Evolutionary conservation across 2,888 invertebrate genomes (phyloP), one percentile per base, ranked within the genome.

Genomic region (Eristalis intricaria): DNA sequence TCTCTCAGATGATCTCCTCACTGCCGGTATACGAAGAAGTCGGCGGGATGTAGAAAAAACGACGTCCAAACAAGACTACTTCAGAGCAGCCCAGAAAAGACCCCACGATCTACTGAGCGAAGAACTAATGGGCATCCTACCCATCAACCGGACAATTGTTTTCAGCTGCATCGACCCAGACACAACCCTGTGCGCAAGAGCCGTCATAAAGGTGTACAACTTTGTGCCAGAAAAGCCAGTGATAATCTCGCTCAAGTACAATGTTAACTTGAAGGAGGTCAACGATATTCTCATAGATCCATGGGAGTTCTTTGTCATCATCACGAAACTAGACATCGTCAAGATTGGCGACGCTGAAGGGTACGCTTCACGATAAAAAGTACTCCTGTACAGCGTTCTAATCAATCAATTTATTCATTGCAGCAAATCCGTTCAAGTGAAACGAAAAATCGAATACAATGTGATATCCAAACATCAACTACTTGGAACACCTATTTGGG

Each of bases 81-180:
- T 91, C 3, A 90, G 91, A 5, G 91, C 92, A n/a, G 89, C 90
- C 0, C 91, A 92, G 61, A 87, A 89, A 40, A 91, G 91, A 63
- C 90, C 91, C 0, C 91, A 91, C 63, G 91, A 90, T 5, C 80
- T 92, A 61, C 90, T 92, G 3, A 90, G 90, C 74, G 92, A 92
- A 0, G 92, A 93, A 56, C 89, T 92, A 4, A 91, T 91, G 74
- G 92, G 91, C 3, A 90, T 89, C 15, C 66, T 93, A 43, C 93
- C 93, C 0, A 90, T 91, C 3, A 93, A 93, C 88, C 91, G 93
- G n/a, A 93, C 93, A 7, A 92, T 93, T 68, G 91, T 92, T 4
- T 93, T 93, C 82, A 92, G 93, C 84, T 93, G 93, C 73, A 89
- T 91, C 35, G 91, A 93, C 89, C 90, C 91, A 3, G 90, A 90